phyloP scores from a whole-genome alignment of 1,140 invertebrate genomes.

The Bemisia tabaci region DNA sequence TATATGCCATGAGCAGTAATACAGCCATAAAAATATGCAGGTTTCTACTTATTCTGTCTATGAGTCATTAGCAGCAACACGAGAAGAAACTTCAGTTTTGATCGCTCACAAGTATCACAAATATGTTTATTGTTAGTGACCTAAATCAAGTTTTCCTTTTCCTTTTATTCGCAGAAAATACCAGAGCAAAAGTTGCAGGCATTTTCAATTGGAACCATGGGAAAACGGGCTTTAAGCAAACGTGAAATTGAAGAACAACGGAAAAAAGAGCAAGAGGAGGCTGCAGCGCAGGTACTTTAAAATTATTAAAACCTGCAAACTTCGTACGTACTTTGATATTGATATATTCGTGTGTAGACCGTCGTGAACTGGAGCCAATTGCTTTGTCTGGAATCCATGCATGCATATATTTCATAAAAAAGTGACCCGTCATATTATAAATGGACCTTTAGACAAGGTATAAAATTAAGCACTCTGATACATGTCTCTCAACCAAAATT shows the following conservation, averaged over 20 bases:
- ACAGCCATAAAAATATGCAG: background rate
- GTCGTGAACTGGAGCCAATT: no score
- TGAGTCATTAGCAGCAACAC: background rate
- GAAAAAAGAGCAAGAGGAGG: conserved; percentile 80
- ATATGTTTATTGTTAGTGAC: no score
- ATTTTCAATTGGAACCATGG: conserved; percentile 71
- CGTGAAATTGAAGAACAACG: conserved; percentile 73
- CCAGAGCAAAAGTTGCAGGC: conserved; percentile 64
- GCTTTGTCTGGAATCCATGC: background rate
- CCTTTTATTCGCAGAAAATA: conserved; percentile 38
- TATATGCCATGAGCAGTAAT: background rate
- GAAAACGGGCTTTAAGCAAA: conserved; percentile 63
- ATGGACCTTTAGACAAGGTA: no score
- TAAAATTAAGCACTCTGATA: no score
- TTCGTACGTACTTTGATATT: no score
- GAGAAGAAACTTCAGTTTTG: background rate
- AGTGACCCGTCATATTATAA: no score
- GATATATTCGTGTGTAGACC: no score
- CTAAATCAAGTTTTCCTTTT: background rate
- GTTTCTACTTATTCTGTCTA: background rate
- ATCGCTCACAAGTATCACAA: background rate
- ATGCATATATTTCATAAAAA: background rate
- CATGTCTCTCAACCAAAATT: no score
- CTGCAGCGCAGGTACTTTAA: conserved; percentile 60
- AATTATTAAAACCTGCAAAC: no score